Evolutionary conservation across 2,888 invertebrate genomes (phyloP).

Genomic region (Thumatha senex): DNA sequence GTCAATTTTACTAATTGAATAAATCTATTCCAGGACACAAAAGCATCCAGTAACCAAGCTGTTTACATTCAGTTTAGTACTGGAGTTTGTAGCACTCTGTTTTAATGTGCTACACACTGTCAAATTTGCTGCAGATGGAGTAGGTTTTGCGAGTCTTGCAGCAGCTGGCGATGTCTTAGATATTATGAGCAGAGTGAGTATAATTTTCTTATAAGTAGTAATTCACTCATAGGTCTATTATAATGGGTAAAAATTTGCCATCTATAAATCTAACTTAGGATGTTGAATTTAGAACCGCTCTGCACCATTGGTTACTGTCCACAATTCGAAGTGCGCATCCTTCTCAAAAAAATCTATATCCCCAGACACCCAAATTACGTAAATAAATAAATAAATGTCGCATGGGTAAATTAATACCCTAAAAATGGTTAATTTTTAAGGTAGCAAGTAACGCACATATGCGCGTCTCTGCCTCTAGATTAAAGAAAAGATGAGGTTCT

Average conservation of each 20-base stretch:
- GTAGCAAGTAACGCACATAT: too few relatives aligned
- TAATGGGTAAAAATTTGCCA: background rate
- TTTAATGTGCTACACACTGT: slow-evolving; percentile 95
- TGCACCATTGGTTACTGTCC: too few relatives aligned
- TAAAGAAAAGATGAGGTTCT: too few relatives aligned
- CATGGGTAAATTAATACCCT: too few relatives aligned
- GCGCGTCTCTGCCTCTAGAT: too few relatives aligned
- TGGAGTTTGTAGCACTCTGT: slow-evolving; percentile 93
- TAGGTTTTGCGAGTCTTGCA: slow-evolving; percentile 91
- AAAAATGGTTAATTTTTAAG: too few relatives aligned
- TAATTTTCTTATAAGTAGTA: background rate
- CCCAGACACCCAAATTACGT: too few relatives aligned
- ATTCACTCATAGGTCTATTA: background rate
- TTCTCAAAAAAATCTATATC: too few relatives aligned
- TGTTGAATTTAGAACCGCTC: too few relatives aligned
- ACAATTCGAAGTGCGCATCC: too few relatives aligned
- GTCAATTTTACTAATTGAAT: too few relatives aligned
- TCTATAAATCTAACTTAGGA: background rate
- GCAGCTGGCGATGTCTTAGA: slow-evolving; percentile 96
- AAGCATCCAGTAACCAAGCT: slow-evolving; percentile 95
- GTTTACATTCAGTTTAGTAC: slow-evolving; percentile 92
- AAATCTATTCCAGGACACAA: slow-evolving; percentile 84
- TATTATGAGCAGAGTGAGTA: slow-evolving; percentile 92
- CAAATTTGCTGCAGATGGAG: slow-evolving; percentile 95
- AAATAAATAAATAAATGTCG: too few relatives aligned